Percentiles rank a stretch among this genome's conserved stretches.
These are phyloP conservation scores for Hydractinia symbiolongicarpus DNA, from an alignment of 30 jellyfish, hydroid and myxozoan genomes.

Conservation along the genomic window DNA sequence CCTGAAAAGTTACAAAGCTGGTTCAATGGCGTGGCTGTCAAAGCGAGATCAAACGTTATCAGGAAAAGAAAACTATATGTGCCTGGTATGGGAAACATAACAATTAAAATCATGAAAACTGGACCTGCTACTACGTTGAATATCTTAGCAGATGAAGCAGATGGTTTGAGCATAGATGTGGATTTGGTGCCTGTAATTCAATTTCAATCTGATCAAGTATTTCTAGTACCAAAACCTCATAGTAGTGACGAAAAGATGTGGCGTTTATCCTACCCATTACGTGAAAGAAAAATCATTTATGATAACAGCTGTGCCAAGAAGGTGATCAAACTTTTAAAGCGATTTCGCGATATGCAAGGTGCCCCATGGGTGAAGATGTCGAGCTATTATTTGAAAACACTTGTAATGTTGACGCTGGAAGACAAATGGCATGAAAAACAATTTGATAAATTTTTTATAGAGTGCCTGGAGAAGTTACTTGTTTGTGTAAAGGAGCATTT, in stretches of 20 bases:
- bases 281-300: slow-evolving; percentile 12
- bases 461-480: slow-evolving; percentile 13
- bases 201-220: neutral
- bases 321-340: slow-evolving; percentile 23
- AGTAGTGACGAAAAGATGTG: neutral
- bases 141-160: neutral
- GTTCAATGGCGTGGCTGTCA: no score
- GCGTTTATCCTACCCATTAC: slow-evolving; percentile 31
- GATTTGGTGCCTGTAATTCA: slow-evolving; percentile 20
- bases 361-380: slow-evolving; percentile 15
- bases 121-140: slow-evolving; percentile 20
- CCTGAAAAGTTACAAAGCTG: no score
- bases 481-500: neutral
- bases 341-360: slow-evolving; percentile 40
- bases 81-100: no score
- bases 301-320: slow-evolving; percentile 41
- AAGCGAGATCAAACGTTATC: no score
- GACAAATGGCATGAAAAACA: slow-evolving; percentile 16
- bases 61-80: no score
- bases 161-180: slow-evolving; percentile 17
- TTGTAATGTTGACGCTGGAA: slow-evolving; percentile 25
- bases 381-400: slow-evolving; percentile 31
- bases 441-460: slow-evolving; percentile 4
- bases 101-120: neutral
- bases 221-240: slow-evolving; percentile 18